Evolutionary conservation across 2,113 vertebrate species (phyloP).

Genomic region (Axis porcinus): DNA sequence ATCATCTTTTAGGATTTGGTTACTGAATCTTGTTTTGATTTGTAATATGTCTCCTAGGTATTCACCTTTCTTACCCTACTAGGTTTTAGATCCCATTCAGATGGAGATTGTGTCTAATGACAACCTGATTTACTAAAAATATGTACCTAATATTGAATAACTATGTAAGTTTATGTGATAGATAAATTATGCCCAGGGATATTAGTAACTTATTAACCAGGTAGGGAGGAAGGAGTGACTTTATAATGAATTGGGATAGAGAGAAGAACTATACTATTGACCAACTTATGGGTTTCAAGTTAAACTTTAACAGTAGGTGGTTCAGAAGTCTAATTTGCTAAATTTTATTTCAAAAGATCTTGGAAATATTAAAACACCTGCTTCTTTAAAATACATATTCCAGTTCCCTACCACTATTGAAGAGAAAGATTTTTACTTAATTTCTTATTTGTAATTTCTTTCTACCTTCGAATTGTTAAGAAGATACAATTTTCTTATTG

Average conservation of each 20-base stretch:
- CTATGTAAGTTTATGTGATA: neutral
- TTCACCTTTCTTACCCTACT: neutral
- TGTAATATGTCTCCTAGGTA: neutral
- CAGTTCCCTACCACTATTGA: neutral
- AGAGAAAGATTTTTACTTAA: neutral
- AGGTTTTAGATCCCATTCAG: neutral
- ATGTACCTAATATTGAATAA: neutral
- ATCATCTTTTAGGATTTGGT: neutral
- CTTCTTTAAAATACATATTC: neutral
- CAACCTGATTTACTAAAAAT: neutral
- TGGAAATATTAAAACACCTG: neutral
- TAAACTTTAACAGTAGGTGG: neutral
- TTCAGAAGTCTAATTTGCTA: neutral
- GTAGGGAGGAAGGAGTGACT: neutral
- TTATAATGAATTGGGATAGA: neutral
- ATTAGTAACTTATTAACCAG: neutral
- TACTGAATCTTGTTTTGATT: neutral
- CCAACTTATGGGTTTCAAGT: neutral
- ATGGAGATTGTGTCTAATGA: neutral
- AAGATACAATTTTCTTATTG: neutral
- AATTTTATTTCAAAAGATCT: conserved; percentile 13
- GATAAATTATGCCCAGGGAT: neutral
- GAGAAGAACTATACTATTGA: neutral
- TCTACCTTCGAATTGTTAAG: neutral
- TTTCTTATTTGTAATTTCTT: neutral